Evolutionary conservation across 2,113 vertebrate genomes (phyloP).

Genomic region (Ptilorrhoa leucosticta): DNA sequence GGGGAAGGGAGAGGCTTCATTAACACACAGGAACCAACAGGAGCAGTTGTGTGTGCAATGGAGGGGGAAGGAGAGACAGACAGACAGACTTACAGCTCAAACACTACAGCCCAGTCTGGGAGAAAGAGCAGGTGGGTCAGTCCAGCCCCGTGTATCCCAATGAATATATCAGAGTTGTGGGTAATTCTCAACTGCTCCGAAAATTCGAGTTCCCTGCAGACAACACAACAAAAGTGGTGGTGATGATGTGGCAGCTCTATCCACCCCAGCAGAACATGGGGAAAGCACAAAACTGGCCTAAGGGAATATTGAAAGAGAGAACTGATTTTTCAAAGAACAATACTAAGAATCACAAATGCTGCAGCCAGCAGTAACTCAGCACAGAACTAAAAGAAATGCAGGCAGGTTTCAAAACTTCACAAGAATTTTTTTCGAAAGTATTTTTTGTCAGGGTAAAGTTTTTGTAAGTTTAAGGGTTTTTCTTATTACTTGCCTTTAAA

Average conservation of each 20-base stretch:
- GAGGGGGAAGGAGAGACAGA: background rate
- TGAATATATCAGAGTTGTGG: conserved; percentile 95
- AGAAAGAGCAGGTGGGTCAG: conserved; percentile 96
- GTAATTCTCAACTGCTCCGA: conserved; percentile 88
- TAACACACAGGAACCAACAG: background rate
- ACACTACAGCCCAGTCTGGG: conserved; percentile 95
- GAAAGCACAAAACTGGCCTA: background rate
- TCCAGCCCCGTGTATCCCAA: conserved; percentile 96
- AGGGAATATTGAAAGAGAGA: background rate
- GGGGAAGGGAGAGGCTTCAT: background rate
- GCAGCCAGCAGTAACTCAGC: background rate
- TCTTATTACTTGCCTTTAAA: background rate
- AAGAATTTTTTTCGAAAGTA: background rate
- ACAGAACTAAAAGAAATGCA: background rate
- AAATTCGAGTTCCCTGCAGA: conserved; percentile 86
- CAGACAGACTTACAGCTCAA: conserved; percentile 87
- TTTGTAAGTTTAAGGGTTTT: background rate
- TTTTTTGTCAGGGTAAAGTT: background rate
- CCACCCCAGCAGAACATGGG: background rate
- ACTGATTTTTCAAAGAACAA: background rate
- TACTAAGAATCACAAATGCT: background rate
- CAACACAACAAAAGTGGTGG: background rate
- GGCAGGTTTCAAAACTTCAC: background rate
- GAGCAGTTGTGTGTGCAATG: background rate
- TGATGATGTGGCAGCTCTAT: background rate